phyloP scores from a whole-genome alignment of 2,888 invertebrate genomes.

The Apomyelois bistriatella region DNA sequence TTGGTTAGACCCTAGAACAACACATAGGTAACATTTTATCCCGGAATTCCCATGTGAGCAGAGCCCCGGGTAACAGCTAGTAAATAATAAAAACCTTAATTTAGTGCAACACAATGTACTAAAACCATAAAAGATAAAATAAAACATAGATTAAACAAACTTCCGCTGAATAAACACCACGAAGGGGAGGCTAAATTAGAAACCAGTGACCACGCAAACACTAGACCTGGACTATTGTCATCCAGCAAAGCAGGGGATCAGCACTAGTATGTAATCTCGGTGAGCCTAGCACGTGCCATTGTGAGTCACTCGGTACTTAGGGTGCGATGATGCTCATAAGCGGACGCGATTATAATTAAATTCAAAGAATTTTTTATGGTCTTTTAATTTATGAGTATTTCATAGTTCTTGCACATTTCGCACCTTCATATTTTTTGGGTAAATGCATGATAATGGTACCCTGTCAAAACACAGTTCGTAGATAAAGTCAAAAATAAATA shows the following conservation, averaged over 20 bases:
- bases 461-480: no score
- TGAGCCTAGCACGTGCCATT: slow-evolving; percentile 1
- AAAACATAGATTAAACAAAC: background rate
- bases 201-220: slow-evolving; percentile 6
- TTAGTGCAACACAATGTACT: background rate
- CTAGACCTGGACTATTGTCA: slow-evolving; percentile 8
- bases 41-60: no score
- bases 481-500: no score
- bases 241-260: slow-evolving; percentile 9
- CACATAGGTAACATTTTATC: no score
- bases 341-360: background rate
- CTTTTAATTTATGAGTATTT: no score
- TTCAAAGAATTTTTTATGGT: no score
- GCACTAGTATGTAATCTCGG: slow-evolving; percentile 5
- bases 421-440: no score
- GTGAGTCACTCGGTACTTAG: background rate
- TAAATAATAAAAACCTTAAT: no score
- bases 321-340: background rate
- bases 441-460: no score
- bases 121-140: background rate
- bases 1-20: no score
- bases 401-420: no score
- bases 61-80: no score
- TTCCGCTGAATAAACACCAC: background rate
- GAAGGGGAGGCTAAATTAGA: slow-evolving; percentile 6